A percentile compares a stretch with the other conserved stretches of the same genome.
Conservation (phyloP, 2,113 vertebrate species). For the Desmodus rotundus region DNA sequence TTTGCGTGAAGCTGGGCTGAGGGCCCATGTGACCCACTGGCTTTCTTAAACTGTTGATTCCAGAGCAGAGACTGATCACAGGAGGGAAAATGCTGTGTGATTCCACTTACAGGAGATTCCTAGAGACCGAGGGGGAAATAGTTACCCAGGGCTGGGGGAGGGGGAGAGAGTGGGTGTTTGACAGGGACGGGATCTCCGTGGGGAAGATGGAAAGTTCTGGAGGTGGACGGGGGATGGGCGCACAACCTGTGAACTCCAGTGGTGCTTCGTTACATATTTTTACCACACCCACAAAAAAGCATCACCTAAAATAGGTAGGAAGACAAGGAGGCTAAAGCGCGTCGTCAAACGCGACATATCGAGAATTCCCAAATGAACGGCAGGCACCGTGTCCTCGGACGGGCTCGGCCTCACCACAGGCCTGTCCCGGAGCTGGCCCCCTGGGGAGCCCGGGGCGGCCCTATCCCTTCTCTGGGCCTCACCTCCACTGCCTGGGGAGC, state of each 20-base stretch:
- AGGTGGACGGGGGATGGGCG: background rate
- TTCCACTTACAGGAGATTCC: background rate
- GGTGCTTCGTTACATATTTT: too few relatives aligned
- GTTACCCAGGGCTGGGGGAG: too few relatives aligned
- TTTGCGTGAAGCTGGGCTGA: background rate
- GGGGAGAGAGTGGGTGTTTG: too few relatives aligned
- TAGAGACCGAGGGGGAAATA: too few relatives aligned
- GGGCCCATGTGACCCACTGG: background rate
- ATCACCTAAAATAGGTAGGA: background rate
- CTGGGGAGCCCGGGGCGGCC: background rate
- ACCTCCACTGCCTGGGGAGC: background rate
- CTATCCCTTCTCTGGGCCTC: background rate
- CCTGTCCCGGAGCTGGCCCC: background rate
- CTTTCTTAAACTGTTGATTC: background rate
- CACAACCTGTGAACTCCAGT: fast-evolving
- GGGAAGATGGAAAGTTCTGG: background rate
- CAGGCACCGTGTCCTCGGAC: background rate
- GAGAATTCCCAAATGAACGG: fast-evolving
- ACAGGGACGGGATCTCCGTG: background rate
- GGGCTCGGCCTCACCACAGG: background rate
- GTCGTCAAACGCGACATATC: fast-evolving
- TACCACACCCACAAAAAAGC: too few relatives aligned
- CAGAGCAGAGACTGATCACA: background rate
- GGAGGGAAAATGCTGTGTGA: too few relatives aligned
- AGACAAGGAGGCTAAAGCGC: background rate